These are phyloP conservation scores for Herpailurus yagouaroundi DNA, from an alignment of 2,113 vertebrate genomes.

Conservation along the genomic window DNA sequence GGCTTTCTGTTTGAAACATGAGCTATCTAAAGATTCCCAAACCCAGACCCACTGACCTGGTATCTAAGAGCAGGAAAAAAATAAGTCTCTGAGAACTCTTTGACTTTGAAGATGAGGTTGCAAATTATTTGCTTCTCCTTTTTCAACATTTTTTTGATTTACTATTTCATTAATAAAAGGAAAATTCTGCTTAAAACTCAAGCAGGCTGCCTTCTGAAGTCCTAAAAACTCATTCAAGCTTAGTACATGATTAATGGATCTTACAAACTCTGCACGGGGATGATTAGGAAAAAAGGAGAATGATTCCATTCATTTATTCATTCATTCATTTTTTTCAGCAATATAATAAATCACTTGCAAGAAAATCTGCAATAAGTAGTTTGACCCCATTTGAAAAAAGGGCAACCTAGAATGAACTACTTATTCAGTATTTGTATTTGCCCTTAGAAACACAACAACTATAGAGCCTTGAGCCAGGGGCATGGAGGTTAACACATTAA, in stretches of 20 bases:
- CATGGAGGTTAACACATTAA: not conserved
- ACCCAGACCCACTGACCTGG: not conserved
- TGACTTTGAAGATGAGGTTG: not conserved
- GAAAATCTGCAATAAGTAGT: not conserved
- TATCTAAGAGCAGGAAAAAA: not conserved
- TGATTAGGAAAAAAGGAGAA: not conserved
- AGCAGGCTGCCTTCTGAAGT: not conserved
- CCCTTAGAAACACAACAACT: not conserved
- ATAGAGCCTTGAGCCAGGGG: not conserved
- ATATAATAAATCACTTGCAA: not conserved
- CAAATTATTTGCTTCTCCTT: not conserved
- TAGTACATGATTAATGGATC: not conserved
- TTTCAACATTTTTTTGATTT: not conserved
- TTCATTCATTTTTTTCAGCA: not conserved
- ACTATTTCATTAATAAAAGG: not conserved
- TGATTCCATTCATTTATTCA: not conserved
- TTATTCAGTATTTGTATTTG: not conserved
- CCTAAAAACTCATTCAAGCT: not conserved
- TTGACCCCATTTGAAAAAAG: not conserved
- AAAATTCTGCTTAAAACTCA: not conserved
- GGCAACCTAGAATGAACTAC: not conserved
- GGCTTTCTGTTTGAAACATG: not conserved
- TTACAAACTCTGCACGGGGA: not conserved
- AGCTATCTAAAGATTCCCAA: not conserved
- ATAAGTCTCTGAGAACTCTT: not conserved